A percentile compares a stretch with the other conserved stretches of the same genome.
phyloP scores from a whole-genome alignment of 1,140 invertebrate species.

The Papilio polytes region DNA sequence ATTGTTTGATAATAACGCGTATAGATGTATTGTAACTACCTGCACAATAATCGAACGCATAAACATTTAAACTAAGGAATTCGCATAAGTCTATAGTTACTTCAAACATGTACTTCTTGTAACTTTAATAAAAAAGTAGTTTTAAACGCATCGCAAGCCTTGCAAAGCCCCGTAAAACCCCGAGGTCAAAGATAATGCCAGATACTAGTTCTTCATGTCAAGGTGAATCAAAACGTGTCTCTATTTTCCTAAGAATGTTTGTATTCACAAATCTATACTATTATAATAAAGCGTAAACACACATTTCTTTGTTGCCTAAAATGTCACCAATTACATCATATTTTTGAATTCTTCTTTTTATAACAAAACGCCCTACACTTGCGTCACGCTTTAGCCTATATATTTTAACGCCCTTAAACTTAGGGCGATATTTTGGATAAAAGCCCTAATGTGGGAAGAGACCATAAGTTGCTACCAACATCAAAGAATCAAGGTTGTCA shows the following conservation, averaged over 20 bases:
- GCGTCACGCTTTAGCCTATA: too few relatives aligned
- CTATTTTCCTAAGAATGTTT: neutral
- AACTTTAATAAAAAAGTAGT: neutral
- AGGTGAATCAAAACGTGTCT: neutral
- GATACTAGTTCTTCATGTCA: slow-evolving; percentile 12
- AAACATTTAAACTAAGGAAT: neutral
- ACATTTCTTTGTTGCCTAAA: too few relatives aligned
- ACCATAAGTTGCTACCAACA: too few relatives aligned
- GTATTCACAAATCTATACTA: too few relatives aligned
- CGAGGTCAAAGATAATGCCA: slow-evolving; percentile 23
- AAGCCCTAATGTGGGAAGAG: too few relatives aligned
- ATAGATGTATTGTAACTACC: neutral
- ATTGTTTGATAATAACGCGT: neutral
- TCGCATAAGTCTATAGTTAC: neutral
- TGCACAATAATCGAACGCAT: neutral
- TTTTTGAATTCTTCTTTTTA: too few relatives aligned
- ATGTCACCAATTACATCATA: too few relatives aligned
- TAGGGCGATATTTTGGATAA: too few relatives aligned
- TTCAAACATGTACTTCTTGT: neutral
- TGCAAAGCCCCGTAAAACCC: neutral
- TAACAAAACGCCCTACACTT: too few relatives aligned
- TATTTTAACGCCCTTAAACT: too few relatives aligned
- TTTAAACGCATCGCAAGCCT: neutral
- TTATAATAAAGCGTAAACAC: too few relatives aligned
- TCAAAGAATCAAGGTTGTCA: too few relatives aligned